Evolutionary conservation across 1,140 invertebrate species (phyloP), one percentile per base, ranked within the genome.

Genomic region (Drosophila insularis): DNA sequence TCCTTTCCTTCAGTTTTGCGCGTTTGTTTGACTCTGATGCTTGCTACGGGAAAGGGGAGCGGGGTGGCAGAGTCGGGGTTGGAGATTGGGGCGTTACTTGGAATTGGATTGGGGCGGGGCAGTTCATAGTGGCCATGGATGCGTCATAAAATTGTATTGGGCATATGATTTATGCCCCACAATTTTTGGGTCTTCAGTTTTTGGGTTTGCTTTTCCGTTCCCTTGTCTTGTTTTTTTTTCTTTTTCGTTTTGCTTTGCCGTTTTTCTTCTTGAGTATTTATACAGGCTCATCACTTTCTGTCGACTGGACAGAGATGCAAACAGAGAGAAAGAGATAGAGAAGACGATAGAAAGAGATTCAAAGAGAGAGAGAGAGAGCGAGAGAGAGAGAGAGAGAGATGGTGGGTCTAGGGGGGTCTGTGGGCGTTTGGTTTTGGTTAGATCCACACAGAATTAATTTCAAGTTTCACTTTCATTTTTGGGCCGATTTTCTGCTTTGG

Each of bases 391-490:
- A 21, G 13, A 14, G n/a, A 14, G 39, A n/a, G n/a, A 23, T 23
- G 27, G 27, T 5, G 27, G 1, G 2, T 1, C 1, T 35, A 40
- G 0, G 17, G 4, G 13, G 21, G 7, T 17, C 13, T 13, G 37
- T 13, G 31, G 23, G 39, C n/a, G 21, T 11, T 32, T 17, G 27
- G 43, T 50, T 50, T 50, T 50, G 43, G 43, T 50, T 27, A 59
- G 43, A 67, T 67, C 55, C 74, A 53, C 54, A 50, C 23, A 67
- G 71, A 75, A 86, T 86, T 87, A 87, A 87, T 86, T 86, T 84
- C 81, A 77, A 85, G 74, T 80, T 86, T 81, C 78, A 66, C 81
- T 86, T 86, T 86, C 78, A 78, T 73, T 81, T 69, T 66, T 27
- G 56, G 43, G 17, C 17, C 43, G 19, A 50, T 21, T 31, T n/a